phyloP scores from a whole-genome alignment of 2,113 vertebrate species.

The Nothoprocta pentlandii region DNA sequence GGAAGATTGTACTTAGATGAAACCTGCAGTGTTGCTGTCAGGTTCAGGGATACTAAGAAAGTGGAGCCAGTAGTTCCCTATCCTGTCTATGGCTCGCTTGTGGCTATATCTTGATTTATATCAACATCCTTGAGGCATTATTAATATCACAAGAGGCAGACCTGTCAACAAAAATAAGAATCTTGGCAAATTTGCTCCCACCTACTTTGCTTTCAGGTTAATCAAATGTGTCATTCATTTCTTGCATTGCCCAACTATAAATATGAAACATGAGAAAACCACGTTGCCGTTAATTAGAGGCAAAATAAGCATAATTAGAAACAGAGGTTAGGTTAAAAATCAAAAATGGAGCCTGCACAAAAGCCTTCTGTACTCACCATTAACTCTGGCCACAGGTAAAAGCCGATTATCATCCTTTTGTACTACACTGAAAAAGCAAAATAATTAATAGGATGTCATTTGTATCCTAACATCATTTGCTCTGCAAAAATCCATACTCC shows the following conservation, averaged over 20 bases:
- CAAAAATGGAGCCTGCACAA: background rate
- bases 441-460: conserved; percentile 5
- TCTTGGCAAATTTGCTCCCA: conserved; percentile 47
- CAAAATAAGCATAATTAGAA: conserved; percentile 11
- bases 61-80: background rate
- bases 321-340: background rate
- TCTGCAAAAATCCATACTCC: conserved; percentile 1
- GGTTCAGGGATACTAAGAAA: background rate
- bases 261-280: background rate
- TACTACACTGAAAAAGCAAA: conserved; percentile 18
- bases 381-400: background rate
- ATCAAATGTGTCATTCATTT: conserved; percentile 52
- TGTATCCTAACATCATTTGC: background rate
- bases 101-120: conserved; percentile 60
- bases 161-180: conserved; percentile 62
- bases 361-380: background rate
- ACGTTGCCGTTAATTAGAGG: conserved; percentile 41
- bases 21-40: background rate
- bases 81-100: conserved; percentile 10
- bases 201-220: conserved; percentile 55
- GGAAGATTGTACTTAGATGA: background rate
- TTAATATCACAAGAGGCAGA: conserved; percentile 54
- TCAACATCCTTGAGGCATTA: conserved; percentile 41
- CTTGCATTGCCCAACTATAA: conserved; percentile 15
- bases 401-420: conserved; percentile 13